Base-by-base conservation (phyloP, 2,888 invertebrate genomes). In the Ganaspis brasiliensis region DNA sequence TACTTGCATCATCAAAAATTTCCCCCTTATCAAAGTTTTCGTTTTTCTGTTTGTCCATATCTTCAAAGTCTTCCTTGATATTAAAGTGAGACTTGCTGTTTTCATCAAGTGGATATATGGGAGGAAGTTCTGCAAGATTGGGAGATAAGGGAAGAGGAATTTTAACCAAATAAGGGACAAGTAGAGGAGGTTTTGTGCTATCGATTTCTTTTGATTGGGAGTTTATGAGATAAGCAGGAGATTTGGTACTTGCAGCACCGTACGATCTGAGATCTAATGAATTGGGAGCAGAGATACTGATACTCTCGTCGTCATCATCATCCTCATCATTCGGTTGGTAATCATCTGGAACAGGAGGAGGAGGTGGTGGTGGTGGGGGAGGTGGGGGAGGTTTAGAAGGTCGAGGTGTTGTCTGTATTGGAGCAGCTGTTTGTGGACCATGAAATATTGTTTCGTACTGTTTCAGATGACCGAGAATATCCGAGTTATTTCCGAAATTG, bases 371-470 rank as follows among this genome's bases (percentile, higher is more conserved):
- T 16, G 78, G 67, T 0, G 71, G 10, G 1, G 80, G 45, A 5
- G 80, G 16, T 3, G 81, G 31, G 0, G 82, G 49, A 12, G 79
- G 45, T 0, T 76, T 12, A 0, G 82, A 31, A 1, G 61, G 40
- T 9, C 81, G 72, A 4, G 73, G 24, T 6, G 79, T 70, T 10
- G 73, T 45, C 16, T 52, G 52, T 16, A 75, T 16, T 26, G 77
- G 49, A n/a, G 72, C n/a, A 26, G 73, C 1, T 49, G 67, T 77
- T 10, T 72, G 40, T 16, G 75, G 67, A 0, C 88, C 86, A 61
- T 91, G 91, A 35, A 91, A 91, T 0, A 91, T 70, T 24, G 77
- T 83, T 49, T 91, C 90, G 76, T 91, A 91, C 14, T 85, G 87
- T 6, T 86, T 86, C n/a, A 91, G 81, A 12, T 91, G 91, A n/a